Evolutionary conservation across 2,113 vertebrate species (phyloP), one percentile per base, ranked within the genome.

Genomic region (Scartelaos histophorus): DNA sequence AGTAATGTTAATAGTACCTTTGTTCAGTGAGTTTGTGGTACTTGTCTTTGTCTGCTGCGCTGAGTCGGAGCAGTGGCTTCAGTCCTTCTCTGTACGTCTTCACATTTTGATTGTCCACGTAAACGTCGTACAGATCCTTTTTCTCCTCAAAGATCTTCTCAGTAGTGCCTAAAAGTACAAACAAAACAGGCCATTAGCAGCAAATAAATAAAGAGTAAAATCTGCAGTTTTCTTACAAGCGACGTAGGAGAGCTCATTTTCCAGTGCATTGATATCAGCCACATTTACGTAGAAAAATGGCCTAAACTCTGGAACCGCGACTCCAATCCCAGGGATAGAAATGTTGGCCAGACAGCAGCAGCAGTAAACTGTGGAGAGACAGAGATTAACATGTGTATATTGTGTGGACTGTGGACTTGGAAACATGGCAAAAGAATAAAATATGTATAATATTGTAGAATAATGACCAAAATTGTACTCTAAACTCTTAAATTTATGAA

Each of bases 81-180:
- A 98, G 90, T 35, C 94, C 95, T 3, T 95, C 96, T 0, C 94
- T 93, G 91, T 95, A 94, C 0, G 96, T 97, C 88, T 94, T 97
- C 84, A 98, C 97, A 19, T 97, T 98, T 93, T 98, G 97, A 92
- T 97, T 98, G 81, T 97, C 97, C 66, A 98, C 95, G 0, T 97
- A 98, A n/a, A 97, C 95, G 0, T 98, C 96, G 0, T 98, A 98
- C 61, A 98, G 94, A 60, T 97, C 95, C 64, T 87, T 94, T 82
- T 98, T 98, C 90, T 98, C 95, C 91, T 98, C 96, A 67, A 98
- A 98, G 78, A 98, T 97, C 94, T 97, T 97, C 91, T 98, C 97
- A 0, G 96, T 98, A 35, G 97, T 98, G 83, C 97, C 97, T 98
- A 70, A 71, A 80, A 21, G 29, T 13, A 43, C 13, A 78, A 70